Base-by-base conservation (phyloP, 2,888 invertebrate species). In the Dasypolia templi region DNA sequence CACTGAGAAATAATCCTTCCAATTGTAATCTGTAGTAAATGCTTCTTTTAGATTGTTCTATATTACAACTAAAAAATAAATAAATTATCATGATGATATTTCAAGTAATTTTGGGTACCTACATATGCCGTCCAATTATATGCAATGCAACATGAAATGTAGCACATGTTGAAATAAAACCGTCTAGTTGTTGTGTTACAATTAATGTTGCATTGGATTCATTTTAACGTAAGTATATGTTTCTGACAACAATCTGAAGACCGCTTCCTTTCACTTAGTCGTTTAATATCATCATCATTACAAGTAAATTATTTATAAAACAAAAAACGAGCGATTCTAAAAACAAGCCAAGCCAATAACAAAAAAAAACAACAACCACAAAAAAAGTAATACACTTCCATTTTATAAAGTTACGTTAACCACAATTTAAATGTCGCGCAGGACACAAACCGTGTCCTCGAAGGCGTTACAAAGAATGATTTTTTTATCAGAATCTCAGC, bases 401-500 rank as follows among this genome's bases (percentile, higher is more conserved):
- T 75, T 76, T 78, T 72, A 61, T 51, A 53, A 66, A 65, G 69
- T 69, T 61, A 58, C 26, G 32, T 67, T 81, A 77, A 77, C 86
- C 83, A 79, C 75, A 77, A 85, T 83, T 76, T 75, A 75, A 72
- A 70, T 77, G 65, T 70, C 73, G 55, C 81, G 46, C 32, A 81
- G 79, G 81, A 85, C 66, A 71, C 75, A 66, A 64, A 63, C 64
- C 49, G 64, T 66, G 62, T 67, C 42, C 55, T 67, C 58, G 67
- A 44, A 62, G 62, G 85, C 77, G 67, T 79, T 80, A 77, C 75
- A 75, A 77, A 85, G 84, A 86, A 86, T 88, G 84, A 86, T 88
- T 88, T 88, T 88, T 88, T 88, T 90, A 90, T 89, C 64, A 53
- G 35, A 64, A 64, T 53, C 53, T 64, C 88, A 80, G 75, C 63